phyloP scores from a whole-genome alignment of 1,140 invertebrate genomes.

The Tribolium madens region DNA sequence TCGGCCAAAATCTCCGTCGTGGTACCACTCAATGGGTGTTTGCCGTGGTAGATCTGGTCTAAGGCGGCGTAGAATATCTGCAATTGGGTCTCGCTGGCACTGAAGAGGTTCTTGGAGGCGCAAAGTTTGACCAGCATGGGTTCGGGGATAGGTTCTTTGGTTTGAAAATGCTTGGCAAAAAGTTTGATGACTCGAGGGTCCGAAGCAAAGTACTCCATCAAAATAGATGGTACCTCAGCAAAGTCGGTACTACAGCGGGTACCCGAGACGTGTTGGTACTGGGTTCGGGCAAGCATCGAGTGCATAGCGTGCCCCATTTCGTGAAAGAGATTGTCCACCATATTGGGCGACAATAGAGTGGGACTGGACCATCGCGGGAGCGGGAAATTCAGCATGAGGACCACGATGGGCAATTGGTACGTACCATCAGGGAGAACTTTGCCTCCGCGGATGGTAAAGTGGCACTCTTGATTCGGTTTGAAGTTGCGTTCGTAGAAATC shows the following conservation, averaged over 20 bases:
- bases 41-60: conserved; percentile 90
- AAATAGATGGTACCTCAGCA: conserved; percentile 96
- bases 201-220: conserved; percentile 98
- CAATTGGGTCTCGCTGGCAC: conserved; percentile 90
- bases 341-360: conserved; percentile 83
- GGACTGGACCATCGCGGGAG: conserved; percentile 80
- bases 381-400: conserved; percentile 91
- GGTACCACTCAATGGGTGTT: conserved; percentile 67
- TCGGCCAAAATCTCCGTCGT: conserved; percentile 86
- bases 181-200: conserved; percentile 86
- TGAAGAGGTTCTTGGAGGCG: conserved; percentile 86
- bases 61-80: conserved; percentile 91
- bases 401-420: conserved; percentile 93
- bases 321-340: conserved; percentile 97
- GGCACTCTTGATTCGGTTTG: conserved; percentile 97
- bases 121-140: conserved; percentile 81
- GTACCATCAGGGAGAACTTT: conserved; percentile 82
- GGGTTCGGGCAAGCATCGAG: conserved; percentile 95
- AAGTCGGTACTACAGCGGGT: conserved; percentile 98
- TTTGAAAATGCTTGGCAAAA: conserved; percentile 94
- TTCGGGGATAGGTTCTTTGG: conserved; percentile 85
- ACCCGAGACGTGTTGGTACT: conserved; percentile 97
- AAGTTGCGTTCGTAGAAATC: conserved; percentile 92
- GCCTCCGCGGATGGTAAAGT: conserved; percentile 97
- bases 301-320: conserved; percentile 99